phyloP scores from a whole-genome alignment of 2,888 invertebrate species.

The Biston stratarius region DNA sequence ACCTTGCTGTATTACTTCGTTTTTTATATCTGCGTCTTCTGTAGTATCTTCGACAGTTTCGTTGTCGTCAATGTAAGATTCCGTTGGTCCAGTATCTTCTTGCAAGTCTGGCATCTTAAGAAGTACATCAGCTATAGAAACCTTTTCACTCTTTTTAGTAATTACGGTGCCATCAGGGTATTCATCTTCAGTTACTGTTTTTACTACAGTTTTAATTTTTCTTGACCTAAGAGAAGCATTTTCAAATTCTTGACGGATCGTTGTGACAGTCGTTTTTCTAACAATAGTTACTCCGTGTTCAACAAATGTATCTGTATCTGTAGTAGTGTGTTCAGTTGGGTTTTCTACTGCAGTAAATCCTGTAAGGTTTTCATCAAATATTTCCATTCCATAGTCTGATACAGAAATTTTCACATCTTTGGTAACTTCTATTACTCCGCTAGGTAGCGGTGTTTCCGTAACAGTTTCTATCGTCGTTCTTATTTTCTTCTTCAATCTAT shows the following conservation, averaged over 20 bases:
- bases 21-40: constrained; percentile 74
- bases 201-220: constrained; percentile 73
- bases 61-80: constrained; percentile 63
- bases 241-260: constrained; percentile 70
- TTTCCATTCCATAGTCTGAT: constrained; percentile 66
- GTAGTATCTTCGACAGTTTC: constrained; percentile 76
- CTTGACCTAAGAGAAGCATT: constrained; percentile 58
- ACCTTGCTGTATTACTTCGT: constrained; percentile 71
- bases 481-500: constrained; percentile 67
- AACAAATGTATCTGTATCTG: constrained; percentile 56
- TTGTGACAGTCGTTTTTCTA: constrained; percentile 72
- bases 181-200: constrained; percentile 72
- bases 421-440: constrained; percentile 72
- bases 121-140: constrained; percentile 73
- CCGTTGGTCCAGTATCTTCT: constrained; percentile 54
- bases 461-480: constrained; percentile 72
- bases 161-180: constrained; percentile 76
- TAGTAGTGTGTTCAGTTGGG: constrained; percentile 62
- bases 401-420: constrained; percentile 78
- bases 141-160: constrained; percentile 76
- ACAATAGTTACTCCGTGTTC: constrained; percentile 67
- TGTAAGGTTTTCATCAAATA: constrained; percentile 67
- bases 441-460: constrained; percentile 69
- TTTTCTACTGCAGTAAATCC: constrained; percentile 64
- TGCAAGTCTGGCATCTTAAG: constrained; percentile 52